Evolutionary conservation across 2,797 vertebrate species (phyloP), one percentile per base, ranked within the genome.

Genomic region (Benthosema pterotum): DNA sequence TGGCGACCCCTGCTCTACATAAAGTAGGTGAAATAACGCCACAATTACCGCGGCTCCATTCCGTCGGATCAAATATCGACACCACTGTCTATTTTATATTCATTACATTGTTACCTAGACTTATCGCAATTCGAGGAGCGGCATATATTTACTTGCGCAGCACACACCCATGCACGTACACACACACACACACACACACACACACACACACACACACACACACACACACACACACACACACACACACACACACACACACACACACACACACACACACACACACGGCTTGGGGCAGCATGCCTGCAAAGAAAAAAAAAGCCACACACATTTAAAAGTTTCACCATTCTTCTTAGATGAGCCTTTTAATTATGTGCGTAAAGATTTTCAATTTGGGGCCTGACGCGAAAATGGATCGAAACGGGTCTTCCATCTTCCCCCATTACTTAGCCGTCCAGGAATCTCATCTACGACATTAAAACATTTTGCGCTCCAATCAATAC

Each of bases 401-500:
- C 91, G 90, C 88, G 83, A 89, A 84, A 92, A 92, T 89, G 91
- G 90, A 94, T 93, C 92, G 92, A 83, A 87, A 85, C 11, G 62
- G 79, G 84, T n/a, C 79, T 85, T 88, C 89, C 80, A 89, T 88
- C 90, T 92, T 84, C 86, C 91, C 86, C 91, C 88, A 92, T 93
- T 93, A 93, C 86, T 78, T 76, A 60, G 80, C 88, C 91, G 92
- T 93, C 91, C 89, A 78, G 88, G 92, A 93, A 93, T 91, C 92
- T 92, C 91, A 94, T 93, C 91, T 92, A 88, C 89, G 92, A 92
- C 91, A 92, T 93, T 93, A 93, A 93, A 92, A 93, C 88, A 91
- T 93, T 93, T 93, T 89, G 85, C 87, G 83, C 87, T 73, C 86
- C 86, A 88, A 93, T 93, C 92, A 91, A 93, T 93, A 91, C 87